Evolutionary conservation across 92 coral and sea anemone species (phyloP), one percentile per base, ranked within the genome.

Genomic region (Palythoa grandis): DNA sequence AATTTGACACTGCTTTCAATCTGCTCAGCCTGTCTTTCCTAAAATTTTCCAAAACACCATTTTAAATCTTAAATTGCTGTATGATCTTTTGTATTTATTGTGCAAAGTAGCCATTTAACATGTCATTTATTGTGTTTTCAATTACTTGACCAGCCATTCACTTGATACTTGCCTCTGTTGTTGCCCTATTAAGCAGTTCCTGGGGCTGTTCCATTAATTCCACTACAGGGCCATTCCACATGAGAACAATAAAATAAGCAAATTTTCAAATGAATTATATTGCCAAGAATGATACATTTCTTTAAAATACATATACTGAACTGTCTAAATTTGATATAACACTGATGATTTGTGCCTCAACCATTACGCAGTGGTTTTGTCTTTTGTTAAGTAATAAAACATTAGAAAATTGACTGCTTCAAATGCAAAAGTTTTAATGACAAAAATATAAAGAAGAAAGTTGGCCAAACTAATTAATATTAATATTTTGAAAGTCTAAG

Each of bases 21-120:
- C 60, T 76, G 68, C 37, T 76, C 82, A 54, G 82, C 82, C 82
- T 76, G 68, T 16, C 68, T 54, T 35, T 76, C 82, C 82, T 76
- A 68, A 76, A 53, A 13, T 74, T 74, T 60, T 60, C 67, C 22
- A 60, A 60, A 60, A 60, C 67, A 6, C 19, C 61, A 54, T 54
- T 54, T 54, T 54, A 54, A 54, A 54, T 54, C 61, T 54, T 54
- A 54, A 54, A 54, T 54, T 54, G 10, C 61, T 54, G 61, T 54
- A 54, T 54, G 61, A 54, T 54, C 61, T 54, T 2, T 54, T 54
- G 61, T 54, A 54, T 54, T 54, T 54, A 54, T 54, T 54, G 61
- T 54, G 61, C 61, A 54, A 54, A 54, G 61, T 54, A 54, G 61
- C 61, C 61, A 54, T 54, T 54, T 54, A 54, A 54, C 61, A 3